These are phyloP conservation scores for Scomber scombrus DNA, from an alignment of 2,113 vertebrate genomes.

Conservation along the genomic window DNA sequence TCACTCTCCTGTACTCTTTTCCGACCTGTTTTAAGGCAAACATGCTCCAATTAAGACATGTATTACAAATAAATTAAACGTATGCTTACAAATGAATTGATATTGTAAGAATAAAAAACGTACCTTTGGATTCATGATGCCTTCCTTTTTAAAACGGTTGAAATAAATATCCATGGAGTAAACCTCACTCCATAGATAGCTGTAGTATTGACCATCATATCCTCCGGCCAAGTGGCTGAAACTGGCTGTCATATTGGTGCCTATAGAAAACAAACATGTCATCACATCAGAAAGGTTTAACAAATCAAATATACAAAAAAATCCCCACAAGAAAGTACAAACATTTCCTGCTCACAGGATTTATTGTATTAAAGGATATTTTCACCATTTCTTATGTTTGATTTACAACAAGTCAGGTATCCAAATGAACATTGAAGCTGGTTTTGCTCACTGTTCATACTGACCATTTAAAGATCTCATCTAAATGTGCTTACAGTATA, in stretches of 20 bases:
- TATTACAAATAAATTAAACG: neutral
- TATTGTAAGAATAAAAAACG: neutral
- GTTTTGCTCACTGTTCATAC: too few relatives aligned
- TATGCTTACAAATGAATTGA: neutral
- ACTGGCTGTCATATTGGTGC: constrained; percentile 85
- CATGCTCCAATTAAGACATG: neutral
- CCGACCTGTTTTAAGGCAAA: constrained; percentile 87
- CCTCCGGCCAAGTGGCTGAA: constrained; percentile 91
- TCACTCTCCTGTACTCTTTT: constrained; percentile 91
- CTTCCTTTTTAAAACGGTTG: constrained; percentile 93
- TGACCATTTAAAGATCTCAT: too few relatives aligned
- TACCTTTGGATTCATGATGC: constrained; percentile 94
- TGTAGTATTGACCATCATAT: constrained; percentile 96
- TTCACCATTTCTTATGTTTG: too few relatives aligned
- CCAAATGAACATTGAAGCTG: too few relatives aligned
- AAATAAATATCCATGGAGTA: constrained; percentile 96
- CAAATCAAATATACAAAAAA: neutral
- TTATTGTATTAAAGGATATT: too few relatives aligned
- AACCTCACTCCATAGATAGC: constrained; percentile 97
- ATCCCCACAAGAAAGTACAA: neutral
- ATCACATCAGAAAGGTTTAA: neutral
- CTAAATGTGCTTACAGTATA: too few relatives aligned
- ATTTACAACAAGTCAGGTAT: too few relatives aligned
- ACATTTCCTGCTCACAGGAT: too few relatives aligned
- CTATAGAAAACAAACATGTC: constrained; percentile 48